Conservation (phyloP, 1,140 invertebrate genomes). For the Spodoptera frugiperda region DNA sequence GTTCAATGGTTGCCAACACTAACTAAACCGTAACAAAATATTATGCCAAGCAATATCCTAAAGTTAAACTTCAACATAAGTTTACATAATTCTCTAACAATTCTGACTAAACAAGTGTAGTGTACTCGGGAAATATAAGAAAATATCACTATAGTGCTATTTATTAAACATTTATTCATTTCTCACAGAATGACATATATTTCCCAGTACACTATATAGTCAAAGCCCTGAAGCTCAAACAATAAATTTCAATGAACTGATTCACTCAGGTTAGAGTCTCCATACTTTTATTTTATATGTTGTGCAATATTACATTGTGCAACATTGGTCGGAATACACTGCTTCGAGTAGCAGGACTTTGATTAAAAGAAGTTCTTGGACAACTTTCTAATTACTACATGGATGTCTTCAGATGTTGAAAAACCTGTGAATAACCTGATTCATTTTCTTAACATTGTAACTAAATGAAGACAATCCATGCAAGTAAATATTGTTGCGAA, state of each 20-base stretch:
- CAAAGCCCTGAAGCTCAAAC: neutral
- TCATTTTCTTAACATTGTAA: no score
- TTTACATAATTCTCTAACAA: constrained; percentile 25
- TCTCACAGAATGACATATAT: neutral
- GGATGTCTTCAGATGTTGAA: no score
- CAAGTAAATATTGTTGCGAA: neutral
- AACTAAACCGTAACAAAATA: constrained; percentile 22
- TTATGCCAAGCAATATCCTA: constrained; percentile 37
- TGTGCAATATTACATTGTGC: constrained; percentile 1
- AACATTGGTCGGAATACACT: neutral
- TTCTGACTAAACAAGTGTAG: neutral
- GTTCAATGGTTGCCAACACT: constrained; percentile 46
- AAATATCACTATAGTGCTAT: no score
- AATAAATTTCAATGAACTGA: neutral
- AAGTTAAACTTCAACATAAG: constrained; percentile 18
- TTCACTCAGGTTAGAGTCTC: constrained; percentile 1
- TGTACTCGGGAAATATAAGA: neutral
- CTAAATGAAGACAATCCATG: no score
- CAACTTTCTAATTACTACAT: no score
- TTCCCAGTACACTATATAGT: neutral
- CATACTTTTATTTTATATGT: neutral
- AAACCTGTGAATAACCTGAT: no score
- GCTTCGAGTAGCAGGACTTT: neutral
- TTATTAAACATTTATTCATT: neutral
- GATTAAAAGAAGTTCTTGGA: no score